Conservation (phyloP, 2,113 vertebrate genomes). For the Hemiscyllium ocellatum region DNA sequence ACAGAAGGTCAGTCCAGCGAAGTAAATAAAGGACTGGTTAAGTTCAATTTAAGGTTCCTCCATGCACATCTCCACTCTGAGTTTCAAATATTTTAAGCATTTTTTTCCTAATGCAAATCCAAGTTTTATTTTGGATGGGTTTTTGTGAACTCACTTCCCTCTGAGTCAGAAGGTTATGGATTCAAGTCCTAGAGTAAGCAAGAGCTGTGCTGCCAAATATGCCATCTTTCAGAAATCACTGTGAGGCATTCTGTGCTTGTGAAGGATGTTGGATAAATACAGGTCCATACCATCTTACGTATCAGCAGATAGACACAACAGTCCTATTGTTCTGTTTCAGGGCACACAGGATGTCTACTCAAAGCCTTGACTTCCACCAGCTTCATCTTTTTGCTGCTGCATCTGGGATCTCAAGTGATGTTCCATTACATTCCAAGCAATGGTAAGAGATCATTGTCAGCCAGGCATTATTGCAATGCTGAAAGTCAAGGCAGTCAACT, state of each 20-base stretch:
- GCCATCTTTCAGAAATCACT: neutral
- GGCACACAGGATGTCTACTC: slow-evolving; percentile 54
- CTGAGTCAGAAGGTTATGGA: neutral
- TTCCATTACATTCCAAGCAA: slow-evolving; percentile 54
- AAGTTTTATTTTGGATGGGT: neutral
- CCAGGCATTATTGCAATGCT: neutral
- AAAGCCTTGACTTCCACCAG: slow-evolving; percentile 49
- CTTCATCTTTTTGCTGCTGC: slow-evolving; percentile 55
- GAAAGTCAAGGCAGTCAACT: neutral
- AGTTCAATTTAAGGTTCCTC: neutral
- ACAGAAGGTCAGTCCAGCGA: too few species aligned
- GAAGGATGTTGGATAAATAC: neutral
- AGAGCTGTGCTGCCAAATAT: neutral
- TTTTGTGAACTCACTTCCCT: neutral
- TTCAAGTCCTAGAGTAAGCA: neutral
- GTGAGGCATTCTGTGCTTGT: neutral
- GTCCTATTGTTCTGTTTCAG: slow-evolving; percentile 44
- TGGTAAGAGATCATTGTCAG: slow-evolving; percentile 44
- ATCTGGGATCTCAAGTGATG: slow-evolving; percentile 60
- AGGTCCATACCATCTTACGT: neutral
- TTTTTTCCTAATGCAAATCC: neutral
- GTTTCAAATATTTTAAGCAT: neutral
- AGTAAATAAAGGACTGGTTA: neutral
- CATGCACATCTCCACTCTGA: neutral
- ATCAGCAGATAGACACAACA: neutral